Conservation (phyloP, 2,888 invertebrate genomes). For the Apoderus coryli region DNA sequence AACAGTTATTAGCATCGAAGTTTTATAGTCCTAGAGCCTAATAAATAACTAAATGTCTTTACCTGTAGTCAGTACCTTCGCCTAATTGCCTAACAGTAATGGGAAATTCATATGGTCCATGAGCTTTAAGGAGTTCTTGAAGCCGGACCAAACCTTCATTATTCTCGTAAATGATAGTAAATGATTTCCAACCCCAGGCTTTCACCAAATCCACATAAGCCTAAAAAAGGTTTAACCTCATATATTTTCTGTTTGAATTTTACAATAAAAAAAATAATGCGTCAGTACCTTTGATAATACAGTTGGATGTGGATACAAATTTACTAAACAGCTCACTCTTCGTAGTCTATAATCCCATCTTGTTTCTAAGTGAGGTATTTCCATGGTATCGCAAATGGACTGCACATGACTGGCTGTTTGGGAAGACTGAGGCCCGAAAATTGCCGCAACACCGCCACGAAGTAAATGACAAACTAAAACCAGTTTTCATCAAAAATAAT, state of each 20-base stretch:
- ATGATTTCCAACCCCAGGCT: constrained; percentile 89
- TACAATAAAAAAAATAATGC: not conserved
- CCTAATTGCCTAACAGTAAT: constrained; percentile 74
- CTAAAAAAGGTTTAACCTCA: constrained; percentile 33
- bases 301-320: constrained; percentile 85
- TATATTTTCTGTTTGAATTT: constrained; percentile 2
- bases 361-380: constrained; percentile 89
- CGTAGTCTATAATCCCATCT: constrained; percentile 83
- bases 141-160: constrained; percentile 82
- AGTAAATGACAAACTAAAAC: constrained; percentile 73
- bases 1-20: not conserved
- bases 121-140: constrained; percentile 77
- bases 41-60: too few relatives aligned
- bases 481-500: too few relatives aligned
- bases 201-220: constrained; percentile 84
- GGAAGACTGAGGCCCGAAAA: constrained; percentile 85
- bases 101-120: constrained; percentile 70
- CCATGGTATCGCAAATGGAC: constrained; percentile 92
- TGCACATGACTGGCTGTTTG: constrained; percentile 88
- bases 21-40: too few relatives aligned
- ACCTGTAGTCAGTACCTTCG: constrained; percentile 78
- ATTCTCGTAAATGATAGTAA: constrained; percentile 92
- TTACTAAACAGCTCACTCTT: constrained; percentile 81
- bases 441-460: constrained; percentile 79
- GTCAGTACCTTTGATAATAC: constrained; percentile 63